A percentile compares a stretch with the other conserved stretches of the same genome.
Evolutionary conservation across 2,113 vertebrate species (phyloP).

Genomic region (Gavialis gangeticus): DNA sequence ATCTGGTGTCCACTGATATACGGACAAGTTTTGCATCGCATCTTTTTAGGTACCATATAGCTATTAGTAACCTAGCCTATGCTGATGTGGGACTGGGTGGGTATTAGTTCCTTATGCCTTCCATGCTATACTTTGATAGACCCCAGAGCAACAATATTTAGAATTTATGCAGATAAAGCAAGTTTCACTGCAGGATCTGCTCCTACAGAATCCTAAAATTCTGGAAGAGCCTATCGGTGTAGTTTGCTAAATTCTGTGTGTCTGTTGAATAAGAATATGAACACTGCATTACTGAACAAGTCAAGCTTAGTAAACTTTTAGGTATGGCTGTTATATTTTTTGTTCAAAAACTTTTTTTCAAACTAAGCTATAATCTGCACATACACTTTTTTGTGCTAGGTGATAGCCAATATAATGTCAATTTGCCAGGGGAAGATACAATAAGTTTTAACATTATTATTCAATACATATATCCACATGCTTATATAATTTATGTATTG

Average conservation of each 20-base stretch:
- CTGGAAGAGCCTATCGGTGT: neutral
- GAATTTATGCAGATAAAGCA: neutral
- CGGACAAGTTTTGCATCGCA: neutral
- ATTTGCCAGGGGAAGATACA: neutral
- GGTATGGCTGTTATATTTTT: neutral
- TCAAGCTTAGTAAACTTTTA: neutral
- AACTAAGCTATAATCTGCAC: accelerated
- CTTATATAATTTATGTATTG: neutral
- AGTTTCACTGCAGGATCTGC: neutral
- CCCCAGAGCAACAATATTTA: neutral
- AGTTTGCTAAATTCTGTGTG: neutral
- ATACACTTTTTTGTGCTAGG: neutral
- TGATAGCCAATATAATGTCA: neutral
- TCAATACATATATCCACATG: neutral
- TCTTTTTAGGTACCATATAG: no score
- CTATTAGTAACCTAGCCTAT: neutral
- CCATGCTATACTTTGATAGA: neutral
- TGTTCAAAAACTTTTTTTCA: neutral
- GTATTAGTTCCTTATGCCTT: neutral
- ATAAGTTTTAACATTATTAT: slow-evolving; percentile 8
- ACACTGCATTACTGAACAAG: neutral
- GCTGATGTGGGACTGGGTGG: neutral
- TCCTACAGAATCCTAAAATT: neutral
- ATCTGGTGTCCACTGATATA: no score
- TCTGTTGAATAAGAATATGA: neutral